Evolutionary conservation across 2,888 invertebrate genomes (phyloP), one percentile per base, ranked within the genome.

Genomic region (Xylocampa areola): DNA sequence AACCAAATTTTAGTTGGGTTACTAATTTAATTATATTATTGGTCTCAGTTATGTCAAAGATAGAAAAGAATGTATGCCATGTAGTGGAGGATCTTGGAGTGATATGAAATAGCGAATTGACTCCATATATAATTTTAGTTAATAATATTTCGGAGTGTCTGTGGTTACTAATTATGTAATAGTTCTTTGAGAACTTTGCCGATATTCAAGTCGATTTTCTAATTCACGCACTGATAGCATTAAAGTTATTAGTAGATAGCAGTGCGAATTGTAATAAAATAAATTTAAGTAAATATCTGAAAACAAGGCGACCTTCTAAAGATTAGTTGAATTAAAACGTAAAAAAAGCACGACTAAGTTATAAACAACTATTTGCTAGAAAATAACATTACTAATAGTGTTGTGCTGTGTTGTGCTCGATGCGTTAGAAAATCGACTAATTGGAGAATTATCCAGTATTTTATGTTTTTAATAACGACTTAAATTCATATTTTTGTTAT

Each of bases 11-110:
- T 87, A 87, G 89, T 86, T 87, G 81, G 83, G 79, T 81, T 79
- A 81, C 76, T 83, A 77, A 76, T 80, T 81, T 68, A 67, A 79
- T 80, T 79, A 75, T 81, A 78, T 79, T 88, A 88, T 91, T 92
- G 93, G 93, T 93, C 93, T 93, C 93, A 93, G 70, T 82, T 84
- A 89, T 90, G 89, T 90, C 92, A 92, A 92, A 92, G 92, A 91
- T 81, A 86, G 84, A 86, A 86, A 86, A 85, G 76, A 72, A 62
- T 74, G 68, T 73, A 77, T 71, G 79, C 76, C 75, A 79, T 84
- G 77, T 72, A 74, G 68, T 19, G 32, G 63, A 49, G 67, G 45
- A 45, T 54, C 37, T 16, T 23, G 70, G 62, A 58, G 50, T 65
- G 30, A 30, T 23, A 11, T n/a, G n/a, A 16, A 40, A 32, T 55